Base-by-base conservation (phyloP, 64 coral and sea anemone species). In the Montipora cactus region DNA sequence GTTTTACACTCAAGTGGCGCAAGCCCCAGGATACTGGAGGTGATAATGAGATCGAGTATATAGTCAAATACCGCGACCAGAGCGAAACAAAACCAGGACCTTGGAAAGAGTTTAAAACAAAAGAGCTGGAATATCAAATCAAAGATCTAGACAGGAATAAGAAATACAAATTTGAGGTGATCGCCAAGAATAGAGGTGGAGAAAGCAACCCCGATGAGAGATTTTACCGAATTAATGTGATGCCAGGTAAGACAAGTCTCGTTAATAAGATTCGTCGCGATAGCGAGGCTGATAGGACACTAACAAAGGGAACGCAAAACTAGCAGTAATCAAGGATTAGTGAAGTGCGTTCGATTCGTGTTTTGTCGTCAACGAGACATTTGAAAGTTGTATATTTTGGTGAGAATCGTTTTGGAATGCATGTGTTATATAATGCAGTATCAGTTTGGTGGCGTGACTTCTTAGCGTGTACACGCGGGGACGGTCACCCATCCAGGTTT, bases 1-100 rank as follows among this genome's bases (percentile, higher is more conserved):
- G 44, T 6, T 93, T 93, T 13, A 87, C 76, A 2, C 59, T 93
- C 19, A 93, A 81, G 19, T 93, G 91, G 91, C 72, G 15, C n/a
- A 71, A 46, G 4, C 91, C 91, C 1, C 51, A 93, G 8, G 46
- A 78, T 8, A 79, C 44, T 44, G 91, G 82, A 7, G 91, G 91
- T 1, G 91, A 93, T 57, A 21, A 74, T 8, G 47, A 93, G 3
- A 69, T 93, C 9, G 70, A 58, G 12, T 93, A 93, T 14, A 76
- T 8, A 45, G 57, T 93, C 21, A 20, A 16, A 5, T 83, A 83
- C 59, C 57, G 80, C 1, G 59, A 66, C 7, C 28, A 46, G 58
- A 83, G 21, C 14, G 59, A 67, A 4, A 2, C 7, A 8, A 47
- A 47, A 7, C 9, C 12, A 47, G 59, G 25, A 5, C 80, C 80